A percentile compares a stretch with the other conserved stretches of the same genome.
Evolutionary conservation across 64 coral and sea anemone genomes (phyloP).

Genomic region (Actinia equina): DNA sequence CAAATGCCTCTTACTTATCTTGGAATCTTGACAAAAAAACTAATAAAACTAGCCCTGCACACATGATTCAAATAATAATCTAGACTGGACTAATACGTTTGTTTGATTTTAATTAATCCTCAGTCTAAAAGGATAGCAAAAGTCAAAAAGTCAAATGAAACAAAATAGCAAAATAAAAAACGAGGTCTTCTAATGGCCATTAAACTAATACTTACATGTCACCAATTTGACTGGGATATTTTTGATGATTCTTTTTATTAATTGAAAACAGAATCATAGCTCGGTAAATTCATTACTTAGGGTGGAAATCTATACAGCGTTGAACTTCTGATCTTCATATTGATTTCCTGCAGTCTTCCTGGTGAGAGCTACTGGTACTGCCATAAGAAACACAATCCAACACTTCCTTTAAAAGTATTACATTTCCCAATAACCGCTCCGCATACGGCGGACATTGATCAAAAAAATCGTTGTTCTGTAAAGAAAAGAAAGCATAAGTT

Average conservation of each 20-base stretch:
- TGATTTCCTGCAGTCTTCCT: neutral
- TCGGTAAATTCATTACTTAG: neutral
- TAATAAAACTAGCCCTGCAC: too few relatives aligned
- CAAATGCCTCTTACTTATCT: too few relatives aligned
- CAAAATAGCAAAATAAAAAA: too few relatives aligned
- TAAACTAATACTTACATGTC: neutral
- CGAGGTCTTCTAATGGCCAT: neutral
- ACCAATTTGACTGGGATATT: neutral
- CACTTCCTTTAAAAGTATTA: neutral
- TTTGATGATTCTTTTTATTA: neutral
- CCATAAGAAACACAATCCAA: neutral
- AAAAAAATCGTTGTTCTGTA: neutral
- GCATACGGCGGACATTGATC: neutral
- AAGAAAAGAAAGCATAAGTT: neutral
- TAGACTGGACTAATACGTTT: neutral
- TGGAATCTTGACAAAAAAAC: too few relatives aligned
- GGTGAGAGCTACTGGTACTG: neutral
- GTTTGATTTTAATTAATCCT: neutral
- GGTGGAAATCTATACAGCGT: neutral
- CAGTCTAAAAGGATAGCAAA: too few relatives aligned
- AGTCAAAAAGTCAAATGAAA: neutral
- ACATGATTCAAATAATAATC: too few relatives aligned
- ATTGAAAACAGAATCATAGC: neutral
- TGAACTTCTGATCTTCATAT: neutral
- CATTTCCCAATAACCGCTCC: neutral